These are phyloP conservation scores for Panzeria rudis DNA, from an alignment of 2,888 invertebrate genomes.

Conservation along the genomic window DNA sequence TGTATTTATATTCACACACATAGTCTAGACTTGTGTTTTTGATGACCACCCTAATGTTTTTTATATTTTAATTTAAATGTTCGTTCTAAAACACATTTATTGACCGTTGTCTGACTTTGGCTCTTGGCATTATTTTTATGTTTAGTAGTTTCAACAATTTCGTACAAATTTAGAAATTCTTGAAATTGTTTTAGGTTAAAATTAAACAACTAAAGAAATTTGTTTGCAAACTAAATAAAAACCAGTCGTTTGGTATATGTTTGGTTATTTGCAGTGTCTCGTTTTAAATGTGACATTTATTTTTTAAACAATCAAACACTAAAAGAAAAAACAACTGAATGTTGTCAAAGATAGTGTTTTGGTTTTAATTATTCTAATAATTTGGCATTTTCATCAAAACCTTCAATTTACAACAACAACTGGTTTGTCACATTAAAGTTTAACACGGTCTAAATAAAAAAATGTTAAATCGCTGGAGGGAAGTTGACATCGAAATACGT, in stretches of 20 bases:
- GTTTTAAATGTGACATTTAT: constrained; percentile 16
- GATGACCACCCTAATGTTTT: not conserved
- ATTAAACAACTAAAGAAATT: constrained; percentile 24
- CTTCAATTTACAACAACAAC: too few relatives aligned
- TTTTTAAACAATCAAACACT: not conserved
- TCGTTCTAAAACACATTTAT: constrained; percentile 51
- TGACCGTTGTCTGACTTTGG: constrained; percentile 69
- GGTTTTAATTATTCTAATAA: too few relatives aligned
- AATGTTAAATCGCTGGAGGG: too few relatives aligned
- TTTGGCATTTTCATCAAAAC: too few relatives aligned
- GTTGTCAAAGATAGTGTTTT: too few relatives aligned
- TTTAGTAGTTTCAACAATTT: constrained; percentile 21
- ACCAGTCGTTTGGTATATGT: constrained; percentile 1
- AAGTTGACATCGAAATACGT: too few relatives aligned
- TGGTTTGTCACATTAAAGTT: too few relatives aligned
- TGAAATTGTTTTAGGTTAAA: constrained; percentile 57
- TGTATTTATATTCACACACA: too few relatives aligned
- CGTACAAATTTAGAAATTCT: constrained; percentile 64
- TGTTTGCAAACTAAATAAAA: constrained; percentile 1
- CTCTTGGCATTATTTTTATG: constrained; percentile 65
- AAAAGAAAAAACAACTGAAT: too few relatives aligned
- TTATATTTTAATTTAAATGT: constrained; percentile 36
- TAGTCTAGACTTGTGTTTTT: too few relatives aligned
- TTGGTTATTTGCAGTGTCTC: constrained; percentile 8
- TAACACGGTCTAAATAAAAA: too few relatives aligned